Conservation (phyloP, 2,888 invertebrate genomes). For the Ceratothoa steindachneri region DNA sequence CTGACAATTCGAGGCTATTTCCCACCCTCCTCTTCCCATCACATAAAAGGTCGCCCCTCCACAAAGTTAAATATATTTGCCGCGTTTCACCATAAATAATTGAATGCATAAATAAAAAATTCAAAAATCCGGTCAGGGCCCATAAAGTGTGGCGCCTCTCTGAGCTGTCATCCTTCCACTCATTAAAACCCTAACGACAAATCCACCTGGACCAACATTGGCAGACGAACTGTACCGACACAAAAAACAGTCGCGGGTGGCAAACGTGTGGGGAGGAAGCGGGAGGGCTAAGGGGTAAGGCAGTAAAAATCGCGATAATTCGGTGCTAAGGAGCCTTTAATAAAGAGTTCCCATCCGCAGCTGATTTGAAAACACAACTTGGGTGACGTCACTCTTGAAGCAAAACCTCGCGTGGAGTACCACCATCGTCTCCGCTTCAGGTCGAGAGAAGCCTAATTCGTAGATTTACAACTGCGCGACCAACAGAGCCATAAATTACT, state of each 20-base stretch:
- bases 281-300: background rate
- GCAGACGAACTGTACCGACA: background rate
- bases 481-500: background rate
- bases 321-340: background rate
- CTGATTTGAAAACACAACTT: background rate
- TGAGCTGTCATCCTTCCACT: background rate
- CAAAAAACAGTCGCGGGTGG: background rate
- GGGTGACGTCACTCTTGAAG: background rate
- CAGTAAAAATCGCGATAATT: background rate
- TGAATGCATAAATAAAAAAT: background rate
- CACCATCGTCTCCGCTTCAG: background rate
- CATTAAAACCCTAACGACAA: background rate
- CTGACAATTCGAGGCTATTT: too few relatives aligned
- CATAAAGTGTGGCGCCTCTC: background rate
- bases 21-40: too few relatives aligned
- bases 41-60: too few relatives aligned
- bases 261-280: too few relatives aligned
- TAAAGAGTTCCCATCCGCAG: background rate
- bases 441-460: background rate
- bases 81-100: background rate
- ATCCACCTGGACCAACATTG: background rate
- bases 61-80: background rate
- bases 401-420: background rate
- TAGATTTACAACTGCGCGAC: background rate
- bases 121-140: background rate